Evolutionary conservation across 2,113 vertebrate genomes (phyloP).

Genomic region (Pelobates fuscus): DNA sequence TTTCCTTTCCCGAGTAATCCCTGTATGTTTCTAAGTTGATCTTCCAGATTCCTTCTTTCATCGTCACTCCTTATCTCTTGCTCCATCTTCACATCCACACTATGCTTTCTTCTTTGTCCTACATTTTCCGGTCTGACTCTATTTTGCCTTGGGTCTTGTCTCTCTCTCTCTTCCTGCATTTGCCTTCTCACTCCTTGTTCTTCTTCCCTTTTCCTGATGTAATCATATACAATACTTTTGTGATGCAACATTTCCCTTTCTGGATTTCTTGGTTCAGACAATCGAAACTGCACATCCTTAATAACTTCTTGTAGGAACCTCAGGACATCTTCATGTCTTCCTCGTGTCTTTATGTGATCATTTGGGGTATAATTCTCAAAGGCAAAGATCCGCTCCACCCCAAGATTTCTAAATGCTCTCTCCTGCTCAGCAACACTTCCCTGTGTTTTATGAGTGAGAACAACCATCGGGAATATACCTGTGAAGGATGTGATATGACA

Average conservation of each 20-base stretch:
- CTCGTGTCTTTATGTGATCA: not conserved
- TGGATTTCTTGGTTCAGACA: not conserved
- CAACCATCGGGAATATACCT: constrained; percentile 22
- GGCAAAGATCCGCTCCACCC: too few species aligned
- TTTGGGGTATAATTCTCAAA: constrained; percentile 8
- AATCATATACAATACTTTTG: not conserved
- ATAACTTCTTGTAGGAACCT: constrained; percentile 1
- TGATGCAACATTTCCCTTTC: not conserved
- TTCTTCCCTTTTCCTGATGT: not conserved
- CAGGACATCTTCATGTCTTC: constrained; percentile 6
- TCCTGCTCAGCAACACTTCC: not conserved
- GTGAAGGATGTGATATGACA: too few species aligned
- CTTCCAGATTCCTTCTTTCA: too few species aligned
- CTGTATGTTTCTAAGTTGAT: too few species aligned
- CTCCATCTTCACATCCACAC: too few species aligned
- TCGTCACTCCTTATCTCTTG: too few species aligned
- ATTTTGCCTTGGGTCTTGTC: too few species aligned
- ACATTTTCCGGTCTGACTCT: too few species aligned
- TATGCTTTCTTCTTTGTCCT: too few species aligned
- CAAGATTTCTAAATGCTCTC: not conserved
- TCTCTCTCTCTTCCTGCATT: too few species aligned
- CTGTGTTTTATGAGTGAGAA: not conserved
- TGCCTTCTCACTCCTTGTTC: too few species aligned
- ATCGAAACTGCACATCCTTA: not conserved
- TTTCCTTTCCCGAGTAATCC: too few species aligned